Conservation (phyloP, 2,797 vertebrate genomes). For the Triplophysa bombifrons region DNA sequence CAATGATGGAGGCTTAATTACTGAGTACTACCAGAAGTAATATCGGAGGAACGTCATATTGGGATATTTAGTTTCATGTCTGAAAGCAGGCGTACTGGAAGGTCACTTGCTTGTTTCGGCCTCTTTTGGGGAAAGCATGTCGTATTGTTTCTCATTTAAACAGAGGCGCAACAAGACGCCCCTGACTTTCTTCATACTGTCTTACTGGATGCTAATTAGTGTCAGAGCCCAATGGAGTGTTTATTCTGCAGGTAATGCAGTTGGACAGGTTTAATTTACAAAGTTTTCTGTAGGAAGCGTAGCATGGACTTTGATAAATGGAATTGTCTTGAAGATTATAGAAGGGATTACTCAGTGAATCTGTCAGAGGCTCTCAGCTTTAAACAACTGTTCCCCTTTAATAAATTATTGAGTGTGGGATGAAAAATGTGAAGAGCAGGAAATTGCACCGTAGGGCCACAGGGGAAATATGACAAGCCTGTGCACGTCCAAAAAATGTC, state of each 20-base stretch:
- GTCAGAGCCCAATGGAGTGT: constrained; percentile 20
- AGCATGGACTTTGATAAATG: constrained; percentile 31
- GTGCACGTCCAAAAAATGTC: constrained; percentile 31
- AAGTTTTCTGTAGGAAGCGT: constrained; percentile 12
- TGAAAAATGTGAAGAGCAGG: constrained; percentile 45
- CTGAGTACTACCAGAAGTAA: constrained; percentile 65
- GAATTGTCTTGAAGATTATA: constrained; percentile 41
- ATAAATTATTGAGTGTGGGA: constrained; percentile 42
- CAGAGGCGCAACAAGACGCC: constrained; percentile 52
- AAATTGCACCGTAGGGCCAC: constrained; percentile 33
- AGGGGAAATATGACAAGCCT: constrained; percentile 42
- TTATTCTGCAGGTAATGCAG: constrained; percentile 37
- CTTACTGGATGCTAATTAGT: constrained; percentile 22
- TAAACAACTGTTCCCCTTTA: constrained; percentile 45
- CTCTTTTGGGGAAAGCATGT: constrained; percentile 63
- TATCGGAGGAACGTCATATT: constrained; percentile 47
- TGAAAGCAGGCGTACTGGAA: constrained; percentile 69
- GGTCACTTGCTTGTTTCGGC: constrained; percentile 66
- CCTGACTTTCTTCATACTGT: constrained; percentile 70
- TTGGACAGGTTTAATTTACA: constrained; percentile 33
- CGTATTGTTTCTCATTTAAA: constrained; percentile 67
- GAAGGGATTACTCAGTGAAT: constrained; percentile 30
- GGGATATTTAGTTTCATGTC: constrained; percentile 64
- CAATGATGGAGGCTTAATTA: constrained; percentile 78
- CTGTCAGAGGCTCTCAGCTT: constrained; percentile 31